Conservation (phyloP, 2,797 vertebrate genomes). For the Anniella stebbinsi region DNA sequence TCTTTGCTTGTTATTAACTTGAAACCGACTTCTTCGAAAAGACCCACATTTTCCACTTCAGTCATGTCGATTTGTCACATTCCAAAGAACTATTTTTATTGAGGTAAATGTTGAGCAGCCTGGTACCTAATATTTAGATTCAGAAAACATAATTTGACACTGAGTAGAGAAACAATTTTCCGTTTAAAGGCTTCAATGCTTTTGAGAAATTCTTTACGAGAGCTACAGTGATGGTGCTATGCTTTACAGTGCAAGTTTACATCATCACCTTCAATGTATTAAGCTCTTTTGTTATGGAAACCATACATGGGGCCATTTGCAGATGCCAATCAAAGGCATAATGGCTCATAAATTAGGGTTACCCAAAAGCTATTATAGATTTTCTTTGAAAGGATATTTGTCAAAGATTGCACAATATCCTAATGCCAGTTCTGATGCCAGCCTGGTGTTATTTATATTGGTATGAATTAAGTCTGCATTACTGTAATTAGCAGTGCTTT, state of each 20-base stretch:
- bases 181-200: constrained; percentile 60
- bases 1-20: constrained; percentile 72
- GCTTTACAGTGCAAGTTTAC: constrained; percentile 44
- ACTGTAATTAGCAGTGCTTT: constrained; percentile 41
- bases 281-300: constrained; percentile 48
- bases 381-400: constrained; percentile 47
- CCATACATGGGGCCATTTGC: constrained; percentile 39
- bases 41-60: constrained; percentile 70
- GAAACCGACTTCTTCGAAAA: constrained; percentile 69
- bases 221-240: constrained; percentile 38
- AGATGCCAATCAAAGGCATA: constrained; percentile 22
- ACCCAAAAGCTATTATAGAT: constrained; percentile 35
- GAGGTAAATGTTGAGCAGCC: constrained; percentile 68
- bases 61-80: constrained; percentile 71
- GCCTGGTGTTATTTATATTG: constrained; percentile 38
- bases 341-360: constrained; percentile 45
- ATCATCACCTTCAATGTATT: constrained; percentile 27
- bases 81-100: constrained; percentile 73
- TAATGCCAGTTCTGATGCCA: constrained; percentile 42
- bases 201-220: constrained; percentile 57
- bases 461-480: constrained; percentile 51
- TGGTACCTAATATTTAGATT: constrained; percentile 56
- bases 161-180: constrained; percentile 55
- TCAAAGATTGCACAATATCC: constrained; percentile 30
- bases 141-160: constrained; percentile 55